Evolutionary conservation across 92 coral and sea anemone species (phyloP), one percentile per base, ranked within the genome.

Genomic region (Heteractis magnifica): DNA sequence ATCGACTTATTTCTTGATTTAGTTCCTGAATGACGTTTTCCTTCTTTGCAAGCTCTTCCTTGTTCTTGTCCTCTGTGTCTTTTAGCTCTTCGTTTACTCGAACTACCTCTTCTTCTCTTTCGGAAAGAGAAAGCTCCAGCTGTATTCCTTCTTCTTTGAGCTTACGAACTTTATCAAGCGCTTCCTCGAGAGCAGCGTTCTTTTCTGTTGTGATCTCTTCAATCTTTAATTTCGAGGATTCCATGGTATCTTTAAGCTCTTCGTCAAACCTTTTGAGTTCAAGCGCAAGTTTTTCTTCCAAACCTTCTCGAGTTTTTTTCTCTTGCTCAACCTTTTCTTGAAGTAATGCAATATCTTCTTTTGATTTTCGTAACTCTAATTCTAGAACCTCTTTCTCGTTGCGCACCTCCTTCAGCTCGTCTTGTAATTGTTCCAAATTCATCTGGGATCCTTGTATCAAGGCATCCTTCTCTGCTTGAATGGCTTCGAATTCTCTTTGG

Each of bases 121-220:
- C 92, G 10, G 80, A 77, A 52, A 89, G 60, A 16, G 83, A 48
- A 49, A 68, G 65, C 26, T 86, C 89, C 65, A 92, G 72, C 60
- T 84, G 79, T 21, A 72, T 83, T 62, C 88, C 81, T 51, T 92
- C 93, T 11, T 88, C 89, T 44, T 90, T 85, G 41, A 86, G 77
- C 23, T 88, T 77, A 62, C 64, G 85, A 49, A 92, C 80, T 51
- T 78, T 79, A 50, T 55, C 80, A 18, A 52, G 87, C n/a, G 87
- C 60, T 6, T 75, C 70, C 75, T 85, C 81, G 49, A 90, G 56
- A 10, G 79, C 83, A 11, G 75, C 75, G 10, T 89, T 72, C 52
- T 82, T 75, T 58, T 74, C 91, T 48, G 77, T 77, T 55, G 72
- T 68, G 21, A 93, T 72, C 8, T 82, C 82, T 62, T 88, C 97